Evolutionary conservation across 2,797 vertebrate species (phyloP).

Genomic region (Lepus oiostolus): DNA sequence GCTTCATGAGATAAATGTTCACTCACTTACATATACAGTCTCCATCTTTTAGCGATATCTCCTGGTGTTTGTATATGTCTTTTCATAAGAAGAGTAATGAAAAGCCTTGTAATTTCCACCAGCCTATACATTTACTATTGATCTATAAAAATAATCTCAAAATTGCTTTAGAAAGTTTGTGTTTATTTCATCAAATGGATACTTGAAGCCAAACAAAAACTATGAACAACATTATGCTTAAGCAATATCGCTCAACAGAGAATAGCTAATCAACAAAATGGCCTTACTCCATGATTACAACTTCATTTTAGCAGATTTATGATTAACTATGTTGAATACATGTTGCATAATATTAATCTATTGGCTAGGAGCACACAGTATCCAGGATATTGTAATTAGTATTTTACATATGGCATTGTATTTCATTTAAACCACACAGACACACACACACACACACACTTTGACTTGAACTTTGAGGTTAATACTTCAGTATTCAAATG

Average conservation of each 20-base stretch:
- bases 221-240: conserved; percentile 79
- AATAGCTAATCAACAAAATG: conserved; percentile 82
- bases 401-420: conserved; percentile 12
- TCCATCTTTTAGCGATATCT: not conserved
- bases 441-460: not conserved
- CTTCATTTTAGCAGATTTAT: conserved; percentile 55
- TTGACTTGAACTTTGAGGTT: not conserved
- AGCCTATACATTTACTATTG: conserved; percentile 68
- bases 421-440: not conserved
- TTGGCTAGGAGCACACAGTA: conserved; percentile 7
- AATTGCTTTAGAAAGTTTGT: conserved; percentile 81
- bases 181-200: conserved; percentile 82
- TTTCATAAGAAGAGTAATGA: conserved; percentile 59
- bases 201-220: conserved; percentile 81
- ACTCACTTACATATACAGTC: not conserved
- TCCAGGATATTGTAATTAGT: conserved; percentile 3
- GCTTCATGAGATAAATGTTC: not conserved
- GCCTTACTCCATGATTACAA: conserved; percentile 42
- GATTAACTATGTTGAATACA: conserved; percentile 50
- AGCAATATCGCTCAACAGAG: conserved; percentile 80
- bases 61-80: not conserved
- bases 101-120: conserved; percentile 76
- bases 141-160: conserved; percentile 78
- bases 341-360: conserved; percentile 51
- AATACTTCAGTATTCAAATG: not conserved